Conservation (phyloP, 2,888 invertebrate genomes). For the Andrena praecox region DNA sequence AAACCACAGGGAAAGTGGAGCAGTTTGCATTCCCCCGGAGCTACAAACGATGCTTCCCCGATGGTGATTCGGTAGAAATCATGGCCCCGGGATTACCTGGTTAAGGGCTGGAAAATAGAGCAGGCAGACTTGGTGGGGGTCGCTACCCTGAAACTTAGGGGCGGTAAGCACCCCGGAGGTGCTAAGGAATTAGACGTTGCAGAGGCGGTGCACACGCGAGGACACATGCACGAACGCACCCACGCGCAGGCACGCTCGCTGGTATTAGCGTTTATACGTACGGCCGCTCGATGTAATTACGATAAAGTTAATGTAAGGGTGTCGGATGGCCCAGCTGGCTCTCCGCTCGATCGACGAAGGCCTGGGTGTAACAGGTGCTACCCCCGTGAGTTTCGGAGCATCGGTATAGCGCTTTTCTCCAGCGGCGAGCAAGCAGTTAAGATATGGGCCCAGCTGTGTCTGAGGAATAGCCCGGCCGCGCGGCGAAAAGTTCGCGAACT, state of each 20-base stretch:
- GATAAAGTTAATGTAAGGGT: conserved; percentile 81
- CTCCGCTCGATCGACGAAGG: conserved; percentile 72
- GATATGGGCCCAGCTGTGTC: conserved; percentile 56
- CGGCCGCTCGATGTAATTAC: conserved; percentile 78
- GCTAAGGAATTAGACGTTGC: conserved; percentile 62
- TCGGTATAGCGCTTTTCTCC: conserved; percentile 43
- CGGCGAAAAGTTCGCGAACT: conserved; percentile 39
- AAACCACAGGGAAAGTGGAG: conserved; percentile 21
- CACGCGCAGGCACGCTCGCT: conserved; percentile 23
- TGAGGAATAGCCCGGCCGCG: conserved; percentile 30
- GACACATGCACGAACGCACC: conserved; percentile 16
- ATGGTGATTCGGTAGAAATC: conserved; percentile 59
- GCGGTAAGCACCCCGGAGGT: conserved; percentile 54
- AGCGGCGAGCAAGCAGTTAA: conserved; percentile 41
- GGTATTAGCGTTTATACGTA: conserved; percentile 51
- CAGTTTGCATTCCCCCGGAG: conserved; percentile 28
- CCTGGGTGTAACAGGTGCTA: conserved; percentile 79
- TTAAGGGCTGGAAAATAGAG: conserved; percentile 27
- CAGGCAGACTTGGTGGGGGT: conserved; percentile 9
- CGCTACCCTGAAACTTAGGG: conserved; percentile 50
- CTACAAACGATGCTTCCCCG: conserved; percentile 44
- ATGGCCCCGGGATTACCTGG: conserved; percentile 43
- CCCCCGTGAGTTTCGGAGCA: conserved; percentile 70
- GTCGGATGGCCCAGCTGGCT: conserved; percentile 76
- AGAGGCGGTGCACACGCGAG: conserved; percentile 30